These are phyloP conservation scores for Liopterus haemorrhoidalis DNA, from an alignment of 2,888 invertebrate species.

Conservation along the genomic window DNA sequence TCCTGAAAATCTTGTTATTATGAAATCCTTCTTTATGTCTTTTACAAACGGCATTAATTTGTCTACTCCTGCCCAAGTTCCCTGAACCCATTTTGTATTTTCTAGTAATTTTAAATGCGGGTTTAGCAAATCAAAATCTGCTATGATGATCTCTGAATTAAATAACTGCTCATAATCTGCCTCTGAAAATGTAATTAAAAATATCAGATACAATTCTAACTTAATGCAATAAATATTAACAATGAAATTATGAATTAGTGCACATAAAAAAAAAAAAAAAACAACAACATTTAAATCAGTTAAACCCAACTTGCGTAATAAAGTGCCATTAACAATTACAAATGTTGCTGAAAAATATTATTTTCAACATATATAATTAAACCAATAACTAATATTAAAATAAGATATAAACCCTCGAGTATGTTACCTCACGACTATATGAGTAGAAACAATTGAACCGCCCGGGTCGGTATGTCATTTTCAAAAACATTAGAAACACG, in stretches of 20 bases:
- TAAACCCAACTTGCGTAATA: too few species aligned
- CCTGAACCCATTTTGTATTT: constrained; percentile 46
- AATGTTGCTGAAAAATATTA: too few species aligned
- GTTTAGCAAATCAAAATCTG: constrained; percentile 43
- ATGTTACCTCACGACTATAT: too few species aligned
- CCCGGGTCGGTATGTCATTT: too few species aligned
- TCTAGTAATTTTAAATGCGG: constrained; percentile 42
- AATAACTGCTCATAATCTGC: constrained; percentile 34
- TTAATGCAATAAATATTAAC: neutral
- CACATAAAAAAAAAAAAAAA: neutral
- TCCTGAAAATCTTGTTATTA: constrained; percentile 45
- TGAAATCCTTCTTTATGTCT: constrained; percentile 32
- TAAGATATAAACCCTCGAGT: too few species aligned
- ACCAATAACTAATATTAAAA: too few species aligned
- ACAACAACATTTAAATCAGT: too few species aligned
- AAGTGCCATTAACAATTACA: too few species aligned
- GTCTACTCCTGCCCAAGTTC: constrained; percentile 49
- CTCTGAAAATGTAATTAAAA: constrained; percentile 24
- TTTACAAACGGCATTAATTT: constrained; percentile 35
- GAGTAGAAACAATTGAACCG: too few species aligned
- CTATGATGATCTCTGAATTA: constrained; percentile 43
- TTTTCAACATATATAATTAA: too few species aligned
- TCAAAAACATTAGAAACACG: too few species aligned
- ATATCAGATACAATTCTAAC: constrained; percentile 1
- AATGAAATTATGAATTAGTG: constrained; percentile 3